phyloP scores from a whole-genome alignment of 2,888 invertebrate species.

The Maniola hyperantus region DNA sequence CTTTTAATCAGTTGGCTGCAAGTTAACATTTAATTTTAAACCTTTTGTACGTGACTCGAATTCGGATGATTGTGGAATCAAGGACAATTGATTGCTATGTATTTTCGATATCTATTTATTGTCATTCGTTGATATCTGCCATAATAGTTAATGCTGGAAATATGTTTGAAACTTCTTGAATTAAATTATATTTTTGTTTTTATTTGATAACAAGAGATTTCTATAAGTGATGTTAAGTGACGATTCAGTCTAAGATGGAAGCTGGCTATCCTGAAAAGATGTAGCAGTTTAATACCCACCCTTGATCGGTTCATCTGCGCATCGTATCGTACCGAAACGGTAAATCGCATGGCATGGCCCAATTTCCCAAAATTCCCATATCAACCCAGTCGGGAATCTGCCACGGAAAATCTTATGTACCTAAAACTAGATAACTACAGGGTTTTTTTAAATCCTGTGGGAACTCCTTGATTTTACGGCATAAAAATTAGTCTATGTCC shows the following conservation, averaged over 20 bases:
- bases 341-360: not conserved
- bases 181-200: no score
- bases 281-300: not conserved
- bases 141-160: not conserved
- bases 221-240: no score
- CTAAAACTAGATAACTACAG: no score
- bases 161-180: no score
- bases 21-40: constrained; percentile 14
- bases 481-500: no score
- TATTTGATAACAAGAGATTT: no score
- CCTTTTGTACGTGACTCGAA: constrained; percentile 15
- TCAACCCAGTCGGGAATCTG: not conserved
- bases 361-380: not conserved
- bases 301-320: not conserved
- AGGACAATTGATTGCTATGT: not conserved
- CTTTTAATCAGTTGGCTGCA: not conserved
- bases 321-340: not conserved
- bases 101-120: not conserved
- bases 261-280: no score
- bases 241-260: no score
- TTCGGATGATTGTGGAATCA: constrained; percentile 10
- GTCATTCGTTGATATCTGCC: not conserved
- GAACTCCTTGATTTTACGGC: no score
- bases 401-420: no score
- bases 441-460: no score